Percentiles rank a stretch among this genome's conserved stretches.
phyloP scores from a whole-genome alignment of 1,140 invertebrate genomes.

The Samia ricini region DNA sequence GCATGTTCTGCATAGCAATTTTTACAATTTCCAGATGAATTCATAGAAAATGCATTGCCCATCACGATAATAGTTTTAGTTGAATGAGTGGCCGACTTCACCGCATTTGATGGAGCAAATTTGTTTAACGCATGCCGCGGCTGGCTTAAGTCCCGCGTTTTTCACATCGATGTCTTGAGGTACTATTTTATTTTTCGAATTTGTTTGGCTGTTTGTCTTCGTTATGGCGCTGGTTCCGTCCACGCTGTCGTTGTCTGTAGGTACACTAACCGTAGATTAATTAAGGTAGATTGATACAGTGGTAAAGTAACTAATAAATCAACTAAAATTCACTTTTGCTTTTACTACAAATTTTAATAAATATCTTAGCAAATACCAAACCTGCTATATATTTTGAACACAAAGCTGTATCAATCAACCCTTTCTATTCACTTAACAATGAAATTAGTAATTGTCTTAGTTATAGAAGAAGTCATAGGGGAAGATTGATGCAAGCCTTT shows the following conservation, averaged over 20 bases:
- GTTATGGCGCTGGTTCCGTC: conserved; percentile 54
- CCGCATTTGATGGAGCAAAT: conserved; percentile 72
- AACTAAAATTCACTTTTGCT: not conserved
- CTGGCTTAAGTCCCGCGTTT: conserved; percentile 71
- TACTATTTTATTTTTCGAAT: conserved; percentile 60
- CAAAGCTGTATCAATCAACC: conserved; percentile 36
- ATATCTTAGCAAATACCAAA: no score
- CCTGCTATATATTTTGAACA: conserved; percentile 4
- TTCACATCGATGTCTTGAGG: conserved; percentile 62
- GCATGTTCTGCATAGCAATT: conserved; percentile 1
- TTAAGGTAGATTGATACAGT: conserved; percentile 60
- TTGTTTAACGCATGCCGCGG: conserved; percentile 72
- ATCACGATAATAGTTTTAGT: conserved; percentile 66
- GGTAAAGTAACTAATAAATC: conserved; percentile 5
- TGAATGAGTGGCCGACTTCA: conserved; percentile 74
- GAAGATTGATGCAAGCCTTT: conserved; percentile 27
- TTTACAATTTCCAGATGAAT: conserved; percentile 45
- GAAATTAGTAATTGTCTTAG: conserved; percentile 25
- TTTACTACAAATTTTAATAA: conserved; percentile 4
- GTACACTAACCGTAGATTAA: conserved; percentile 45
- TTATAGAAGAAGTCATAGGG: conserved; percentile 12
- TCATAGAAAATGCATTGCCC: conserved; percentile 64
- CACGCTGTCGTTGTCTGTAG: conserved; percentile 60
- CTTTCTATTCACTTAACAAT: conserved; percentile 18
- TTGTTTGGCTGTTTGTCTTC: conserved; percentile 69